Evolutionary conservation across 92 coral and sea anemone genomes (phyloP), one percentile per base, ranked within the genome.

Genomic region (Hydrozoanthus gracilis): DNA sequence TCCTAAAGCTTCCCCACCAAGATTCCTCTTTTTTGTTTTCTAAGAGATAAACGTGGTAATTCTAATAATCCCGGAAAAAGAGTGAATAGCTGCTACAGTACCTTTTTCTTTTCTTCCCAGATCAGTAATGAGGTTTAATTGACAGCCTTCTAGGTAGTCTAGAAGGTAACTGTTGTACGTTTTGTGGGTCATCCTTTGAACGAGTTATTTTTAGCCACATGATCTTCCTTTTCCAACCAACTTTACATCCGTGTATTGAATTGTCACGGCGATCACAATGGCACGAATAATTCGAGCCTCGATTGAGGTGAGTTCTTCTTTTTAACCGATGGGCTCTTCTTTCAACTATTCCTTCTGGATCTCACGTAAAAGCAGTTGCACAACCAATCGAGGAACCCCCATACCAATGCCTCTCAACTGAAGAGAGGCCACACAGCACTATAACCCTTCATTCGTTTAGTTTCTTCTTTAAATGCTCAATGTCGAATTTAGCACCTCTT

Each of bases 71-170:
- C 66, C 66, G 16, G 66, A 60, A 60, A 60, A 60, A 60, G 66
- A 60, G 66, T 60, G 66, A 60, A 60, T 17, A 60, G 66, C 66
- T 60, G 66, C 66, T 60, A 17, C 66, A 60, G 66, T 60, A 60
- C 66, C 66, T 12, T 60, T 60, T 60, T 60, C 66, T n/a, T n/a
- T n/a, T 60, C n/a, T 60, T 60, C 16, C 66, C 66, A 60, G 66
- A 60, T 60, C 66, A 60, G 66, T 60, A 60, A 60, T 60, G 66
- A 60, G 66, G 66, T 60, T 60, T 6, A 60, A 60, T 12, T 15
- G 66, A 60, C 66, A 60, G 66, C 66, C 66, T 60, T 60, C n/a
- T 60, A 60, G 66, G 66, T n/a, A n/a, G n/a, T n/a, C n/a, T 60
- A 60, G 66, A 60, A 60, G 66, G 66, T 60, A 60, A 18, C 66